Conservation (phyloP, 2,797 vertebrate genomes). For the Semotilus atromaculatus region DNA sequence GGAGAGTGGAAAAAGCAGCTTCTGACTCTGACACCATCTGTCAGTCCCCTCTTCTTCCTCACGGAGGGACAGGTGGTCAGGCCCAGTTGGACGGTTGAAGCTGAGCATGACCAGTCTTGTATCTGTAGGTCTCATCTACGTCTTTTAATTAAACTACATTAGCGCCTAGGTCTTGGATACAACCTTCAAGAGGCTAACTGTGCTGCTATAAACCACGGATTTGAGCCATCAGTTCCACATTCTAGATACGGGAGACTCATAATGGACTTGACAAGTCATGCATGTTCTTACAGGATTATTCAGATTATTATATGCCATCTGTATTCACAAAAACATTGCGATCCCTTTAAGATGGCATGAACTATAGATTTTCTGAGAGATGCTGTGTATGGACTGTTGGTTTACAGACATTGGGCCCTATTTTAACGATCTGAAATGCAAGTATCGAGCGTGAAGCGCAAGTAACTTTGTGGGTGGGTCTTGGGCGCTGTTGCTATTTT, state of each 20-base stretch:
- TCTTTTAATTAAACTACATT: conserved; percentile 44
- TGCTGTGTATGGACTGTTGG: background rate
- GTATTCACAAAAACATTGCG: background rate
- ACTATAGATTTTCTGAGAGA: too few species aligned
- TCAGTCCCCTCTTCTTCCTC: conserved; percentile 63
- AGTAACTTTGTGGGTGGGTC: too few species aligned
- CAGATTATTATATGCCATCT: conserved; percentile 20
- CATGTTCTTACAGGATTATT: conserved; percentile 27
- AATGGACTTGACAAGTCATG: conserved; percentile 23
- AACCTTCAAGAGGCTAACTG: conserved; percentile 17
- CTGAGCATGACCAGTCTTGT: conserved; percentile 35
- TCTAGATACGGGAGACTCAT: background rate
- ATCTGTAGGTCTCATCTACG: conserved; percentile 20
- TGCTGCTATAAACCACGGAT: conserved; percentile 3
- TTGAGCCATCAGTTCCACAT: background rate
- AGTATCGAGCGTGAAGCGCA: too few species aligned
- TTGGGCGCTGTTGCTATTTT: too few species aligned
- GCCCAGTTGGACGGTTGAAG: conserved; percentile 64
- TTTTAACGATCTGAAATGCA: too few species aligned
- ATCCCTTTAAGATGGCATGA: background rate
- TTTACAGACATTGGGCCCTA: background rate
- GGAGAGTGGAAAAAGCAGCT: conserved; percentile 50
- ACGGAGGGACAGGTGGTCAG: conserved; percentile 80
- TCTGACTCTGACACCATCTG: conserved; percentile 75
- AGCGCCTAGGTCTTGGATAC: conserved; percentile 2